A percentile compares a stretch with the other conserved stretches of the same genome.
Evolutionary conservation across 1,140 invertebrate genomes (phyloP).

Genomic region (Melipona quadrifasciata): DNA sequence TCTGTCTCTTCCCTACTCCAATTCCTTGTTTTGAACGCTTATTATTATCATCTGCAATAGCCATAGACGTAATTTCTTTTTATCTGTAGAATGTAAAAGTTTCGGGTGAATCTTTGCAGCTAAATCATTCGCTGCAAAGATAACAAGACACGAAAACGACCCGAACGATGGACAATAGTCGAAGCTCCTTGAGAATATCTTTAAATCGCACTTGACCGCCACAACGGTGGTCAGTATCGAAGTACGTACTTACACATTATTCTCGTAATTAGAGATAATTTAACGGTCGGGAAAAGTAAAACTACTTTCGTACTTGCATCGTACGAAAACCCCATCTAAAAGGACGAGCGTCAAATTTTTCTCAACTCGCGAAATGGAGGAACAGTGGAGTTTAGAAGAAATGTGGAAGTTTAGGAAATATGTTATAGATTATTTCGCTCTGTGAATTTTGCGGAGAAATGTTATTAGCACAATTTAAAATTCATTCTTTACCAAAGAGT

Average conservation of each 20-base stretch:
- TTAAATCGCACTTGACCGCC: background rate
- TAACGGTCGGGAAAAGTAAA: background rate
- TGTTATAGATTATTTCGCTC: background rate
- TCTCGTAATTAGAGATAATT: background rate
- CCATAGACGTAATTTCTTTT: background rate
- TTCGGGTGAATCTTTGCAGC: background rate
- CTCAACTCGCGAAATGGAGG: background rate
- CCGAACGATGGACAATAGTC: slow-evolving; percentile 17
- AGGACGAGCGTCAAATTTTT: background rate
- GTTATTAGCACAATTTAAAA: background rate
- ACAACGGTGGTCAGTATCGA: background rate
- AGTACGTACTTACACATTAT: background rate
- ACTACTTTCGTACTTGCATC: background rate
- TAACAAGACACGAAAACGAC: slow-evolving; percentile 25
- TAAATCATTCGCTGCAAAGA: background rate
- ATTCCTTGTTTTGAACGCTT: background rate
- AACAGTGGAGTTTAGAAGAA: background rate
- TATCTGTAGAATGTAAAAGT: background rate
- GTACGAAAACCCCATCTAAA: background rate
- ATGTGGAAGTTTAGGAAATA: background rate
- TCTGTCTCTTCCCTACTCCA: background rate
- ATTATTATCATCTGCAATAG: background rate
- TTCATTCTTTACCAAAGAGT: background rate
- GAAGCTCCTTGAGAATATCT: slow-evolving; percentile 21
- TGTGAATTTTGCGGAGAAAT: background rate